phyloP scores from a whole-genome alignment of 2,888 invertebrate species.

The Thecocarcelia acutangulata region DNA sequence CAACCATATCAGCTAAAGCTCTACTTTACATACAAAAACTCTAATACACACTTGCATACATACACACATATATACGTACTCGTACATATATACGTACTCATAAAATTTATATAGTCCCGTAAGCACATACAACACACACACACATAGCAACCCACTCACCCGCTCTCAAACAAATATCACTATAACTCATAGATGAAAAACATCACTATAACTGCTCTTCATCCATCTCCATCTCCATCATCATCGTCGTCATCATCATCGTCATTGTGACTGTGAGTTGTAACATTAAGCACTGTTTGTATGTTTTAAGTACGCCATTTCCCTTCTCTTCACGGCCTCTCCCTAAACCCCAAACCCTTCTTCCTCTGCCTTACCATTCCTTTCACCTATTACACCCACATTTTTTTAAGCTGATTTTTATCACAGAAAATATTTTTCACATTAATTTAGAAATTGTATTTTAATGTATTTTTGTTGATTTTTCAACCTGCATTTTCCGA shows the following conservation, averaged over 20 bases:
- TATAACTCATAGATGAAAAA: constrained; percentile 5
- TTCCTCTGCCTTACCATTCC: not conserved
- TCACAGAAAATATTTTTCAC: constrained; percentile 12
- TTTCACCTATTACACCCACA: constrained; percentile 26
- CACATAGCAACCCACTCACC: not conserved
- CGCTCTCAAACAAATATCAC: not conserved
- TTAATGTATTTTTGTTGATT: constrained; percentile 34
- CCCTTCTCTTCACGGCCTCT: constrained; percentile 1
- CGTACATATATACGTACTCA: not conserved
- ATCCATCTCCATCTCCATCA: constrained; percentile 30
- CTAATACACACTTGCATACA: not conserved
- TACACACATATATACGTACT: not conserved
- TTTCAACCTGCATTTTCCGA: constrained; percentile 23
- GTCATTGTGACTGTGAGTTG: constrained; percentile 16
- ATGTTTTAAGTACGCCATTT: constrained; percentile 37
- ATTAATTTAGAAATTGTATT: constrained; percentile 32
- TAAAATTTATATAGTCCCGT: not conserved
- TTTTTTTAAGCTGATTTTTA: constrained; percentile 26
- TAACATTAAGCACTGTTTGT: constrained; percentile 44
- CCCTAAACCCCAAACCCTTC: not conserved
- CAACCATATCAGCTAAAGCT: constrained; percentile 14
- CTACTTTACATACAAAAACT: not conserved
- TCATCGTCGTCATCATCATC: constrained; percentile 15
- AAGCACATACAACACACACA: not conserved
- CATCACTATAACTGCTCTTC: constrained; percentile 45